These are phyloP conservation scores for Ataeniobius toweri DNA, from an alignment of 2,797 vertebrate species.

Conservation along the genomic window DNA sequence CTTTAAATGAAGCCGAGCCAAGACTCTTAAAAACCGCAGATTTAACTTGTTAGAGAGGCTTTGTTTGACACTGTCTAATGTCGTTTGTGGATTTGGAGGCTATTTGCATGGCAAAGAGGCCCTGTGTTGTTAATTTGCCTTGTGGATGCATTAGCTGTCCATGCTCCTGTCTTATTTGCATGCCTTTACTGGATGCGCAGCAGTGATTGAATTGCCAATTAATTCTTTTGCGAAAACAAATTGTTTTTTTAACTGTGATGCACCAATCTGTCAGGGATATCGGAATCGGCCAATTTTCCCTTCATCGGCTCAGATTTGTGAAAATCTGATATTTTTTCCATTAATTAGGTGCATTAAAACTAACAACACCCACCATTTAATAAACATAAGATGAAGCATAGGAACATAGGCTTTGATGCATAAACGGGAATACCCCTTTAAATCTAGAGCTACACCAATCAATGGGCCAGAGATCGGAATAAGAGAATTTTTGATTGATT, in stretches of 20 bases:
- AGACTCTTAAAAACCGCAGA: slow-evolving; percentile 49
- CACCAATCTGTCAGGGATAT: not conserved
- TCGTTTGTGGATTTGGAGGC: slow-evolving; percentile 76
- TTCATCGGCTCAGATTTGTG: not conserved
- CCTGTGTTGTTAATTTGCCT: slow-evolving; percentile 73
- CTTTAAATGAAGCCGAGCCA: slow-evolving; percentile 44
- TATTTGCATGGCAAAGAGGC: slow-evolving; percentile 75
- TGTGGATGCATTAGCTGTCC: slow-evolving; percentile 70
- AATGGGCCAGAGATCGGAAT: not conserved
- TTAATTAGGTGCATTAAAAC: not conserved
- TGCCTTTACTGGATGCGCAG: slow-evolving; percentile 65
- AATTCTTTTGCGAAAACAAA: slow-evolving; percentile 51
- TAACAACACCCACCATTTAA: not conserved
- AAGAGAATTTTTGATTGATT: not conserved
- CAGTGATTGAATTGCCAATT: slow-evolving; percentile 67
- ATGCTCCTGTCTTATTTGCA: slow-evolving; percentile 73
- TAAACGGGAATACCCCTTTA: not conserved
- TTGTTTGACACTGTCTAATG: slow-evolving; percentile 75
- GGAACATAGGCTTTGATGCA: not conserved
- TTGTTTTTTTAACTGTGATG: slow-evolving; percentile 31
- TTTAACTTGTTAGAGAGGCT: slow-evolving; percentile 75
- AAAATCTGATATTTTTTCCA: not conserved
- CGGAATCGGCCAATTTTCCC: not conserved
- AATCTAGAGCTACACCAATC: not conserved
- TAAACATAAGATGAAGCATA: too few relatives aligned